Evolutionary conservation across 2,797 vertebrate species (phyloP).

Genomic region (Sebastolobus altivelis): DNA sequence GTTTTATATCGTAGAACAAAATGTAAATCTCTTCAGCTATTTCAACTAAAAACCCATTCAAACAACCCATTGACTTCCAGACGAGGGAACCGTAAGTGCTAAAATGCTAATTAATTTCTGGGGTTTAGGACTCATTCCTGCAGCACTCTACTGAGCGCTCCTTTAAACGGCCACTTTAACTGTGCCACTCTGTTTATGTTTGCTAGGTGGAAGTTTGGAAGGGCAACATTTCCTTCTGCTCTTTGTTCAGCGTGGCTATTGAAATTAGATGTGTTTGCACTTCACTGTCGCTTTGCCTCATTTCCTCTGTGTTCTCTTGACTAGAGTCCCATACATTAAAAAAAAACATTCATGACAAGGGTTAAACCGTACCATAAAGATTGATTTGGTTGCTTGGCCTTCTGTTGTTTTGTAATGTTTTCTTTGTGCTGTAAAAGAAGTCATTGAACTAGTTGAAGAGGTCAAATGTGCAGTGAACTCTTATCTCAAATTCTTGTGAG

Average conservation of each 20-base stretch:
- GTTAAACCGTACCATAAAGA: conserved; percentile 20
- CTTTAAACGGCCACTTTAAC: conserved; percentile 17
- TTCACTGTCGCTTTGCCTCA: conserved; percentile 33
- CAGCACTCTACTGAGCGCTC: background rate
- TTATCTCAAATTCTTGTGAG: conserved; percentile 30
- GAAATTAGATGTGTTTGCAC: conserved; percentile 53
- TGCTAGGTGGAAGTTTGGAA: conserved; percentile 59
- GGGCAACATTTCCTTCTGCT: conserved; percentile 45
- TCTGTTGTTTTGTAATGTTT: conserved; percentile 26
- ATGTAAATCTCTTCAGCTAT: too few species aligned
- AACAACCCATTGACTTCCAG: too few species aligned
- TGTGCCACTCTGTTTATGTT: conserved; percentile 36
- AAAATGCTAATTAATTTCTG: too few species aligned
- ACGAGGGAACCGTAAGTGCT: too few species aligned
- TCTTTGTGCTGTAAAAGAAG: conserved; percentile 26
- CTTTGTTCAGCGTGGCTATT: conserved; percentile 47
- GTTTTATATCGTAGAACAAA: too few species aligned
- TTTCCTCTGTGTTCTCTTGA: conserved; percentile 48
- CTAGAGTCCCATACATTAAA: conserved; percentile 4
- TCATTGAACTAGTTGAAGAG: conserved; percentile 17
- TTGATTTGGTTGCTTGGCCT: conserved; percentile 29
- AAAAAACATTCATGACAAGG: background rate
- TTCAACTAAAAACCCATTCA: too few species aligned
- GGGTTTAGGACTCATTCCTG: too few species aligned
- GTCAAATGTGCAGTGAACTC: background rate